Base-by-base conservation (phyloP, 2,797 vertebrate genomes). In the Streptopelia turtur region DNA sequence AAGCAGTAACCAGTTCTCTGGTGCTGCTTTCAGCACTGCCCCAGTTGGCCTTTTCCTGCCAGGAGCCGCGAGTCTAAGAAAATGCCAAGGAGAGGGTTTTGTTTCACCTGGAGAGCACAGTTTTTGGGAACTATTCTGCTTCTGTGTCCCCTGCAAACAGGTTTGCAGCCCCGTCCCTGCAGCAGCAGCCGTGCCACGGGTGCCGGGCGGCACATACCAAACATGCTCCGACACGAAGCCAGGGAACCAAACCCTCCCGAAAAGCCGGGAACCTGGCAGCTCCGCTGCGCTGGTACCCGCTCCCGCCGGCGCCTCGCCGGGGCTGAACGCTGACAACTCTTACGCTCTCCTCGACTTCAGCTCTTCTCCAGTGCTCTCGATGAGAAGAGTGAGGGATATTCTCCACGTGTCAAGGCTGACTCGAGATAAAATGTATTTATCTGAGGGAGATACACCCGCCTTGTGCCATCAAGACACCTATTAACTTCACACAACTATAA, bases 321-420 rank as follows among this genome's bases (percentile, higher is more conserved):
- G 13, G 14, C n/a, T 12, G 31, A 59, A 1, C 7, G 15, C 37
- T 30, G 37, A 59, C 39, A 89, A 10, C n/a, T 33, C 18, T 13
- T 16, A 13, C 0, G 1, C 33, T 71, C 39, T 31, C 27, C 39
- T 71, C n/a, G 0, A 2, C 8, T 55, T 60, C 37, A 37, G 33
- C 70, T 61, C 66, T 53, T 37, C n/a, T 75, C 56, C 56, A 37
- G 66, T 65, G 72, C 52, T 45, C 30, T 45, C 21, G 23, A 31
- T 0, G 0, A 13, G 65, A 79, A 65, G 25, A 77, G 63, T 14
- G 37, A 70, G 83, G 20, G 78, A 15, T 57, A 13, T 53, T 66
- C n/a, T 69, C 30, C 69, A 23, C 0, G 0, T 37, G 23, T 53
- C 0, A 0, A 56, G 53, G 57, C 69, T 55, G 49, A 53, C 39